Conservation (phyloP, 2,113 vertebrate genomes). For the Megatriorchis doriae region DNA sequence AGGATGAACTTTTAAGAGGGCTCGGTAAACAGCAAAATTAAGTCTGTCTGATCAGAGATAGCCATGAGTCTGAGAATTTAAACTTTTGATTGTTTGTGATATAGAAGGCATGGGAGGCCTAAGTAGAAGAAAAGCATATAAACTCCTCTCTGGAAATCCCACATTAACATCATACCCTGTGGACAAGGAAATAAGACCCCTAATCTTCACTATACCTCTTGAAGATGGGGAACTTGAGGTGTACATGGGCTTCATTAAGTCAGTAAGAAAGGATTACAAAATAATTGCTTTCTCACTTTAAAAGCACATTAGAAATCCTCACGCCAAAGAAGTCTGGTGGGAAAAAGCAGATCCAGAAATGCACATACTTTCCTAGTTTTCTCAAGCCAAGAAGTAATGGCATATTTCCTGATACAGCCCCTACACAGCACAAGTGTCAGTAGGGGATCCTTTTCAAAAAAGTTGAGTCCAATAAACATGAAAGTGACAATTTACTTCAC, state of each 20-base stretch:
- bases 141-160: not conserved
- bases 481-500: not conserved
- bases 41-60: not conserved
- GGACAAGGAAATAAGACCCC: not conserved
- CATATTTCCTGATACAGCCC: not conserved
- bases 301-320: not conserved
- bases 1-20: not conserved
- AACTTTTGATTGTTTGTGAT: not conserved
- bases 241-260: not conserved
- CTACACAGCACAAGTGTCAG: not conserved
- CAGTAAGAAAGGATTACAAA: not conserved
- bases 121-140: not conserved
- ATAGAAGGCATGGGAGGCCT: not conserved
- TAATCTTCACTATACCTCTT: too few species aligned
- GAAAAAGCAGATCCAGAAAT: not conserved
- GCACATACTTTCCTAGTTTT: not conserved
- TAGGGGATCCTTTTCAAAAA: not conserved
- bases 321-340: not conserved
- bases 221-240: not conserved
- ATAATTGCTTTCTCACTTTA: not conserved
- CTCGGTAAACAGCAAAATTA: not conserved
- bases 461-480: not conserved
- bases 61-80: not conserved
- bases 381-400: not conserved
- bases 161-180: not conserved